Evolutionary conservation across 2,888 invertebrate genomes (phyloP).

Genomic region (Junonia oenone): DNA sequence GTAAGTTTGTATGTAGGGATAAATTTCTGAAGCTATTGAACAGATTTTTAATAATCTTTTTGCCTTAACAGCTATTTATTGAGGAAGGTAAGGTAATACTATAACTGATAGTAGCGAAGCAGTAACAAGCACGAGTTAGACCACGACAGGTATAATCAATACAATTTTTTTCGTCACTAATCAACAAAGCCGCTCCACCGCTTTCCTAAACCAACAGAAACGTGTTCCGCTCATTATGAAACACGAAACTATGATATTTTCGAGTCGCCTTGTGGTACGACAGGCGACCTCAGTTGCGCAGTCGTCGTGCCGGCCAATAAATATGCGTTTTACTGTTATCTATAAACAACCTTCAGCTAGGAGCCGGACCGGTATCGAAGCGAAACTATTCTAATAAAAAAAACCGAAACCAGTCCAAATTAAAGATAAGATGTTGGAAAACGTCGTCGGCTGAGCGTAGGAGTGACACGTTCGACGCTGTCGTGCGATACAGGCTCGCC

Average conservation of each 20-base stretch:
- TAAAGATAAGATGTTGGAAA: slow-evolving; percentile 54
- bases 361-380: slow-evolving; percentile 67
- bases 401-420: slow-evolving; percentile 73
- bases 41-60: no score
- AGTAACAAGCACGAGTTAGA: no score
- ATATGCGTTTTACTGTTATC: slow-evolving; percentile 75
- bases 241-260: slow-evolving; percentile 72
- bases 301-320: slow-evolving; percentile 57
- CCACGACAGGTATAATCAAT: no score
- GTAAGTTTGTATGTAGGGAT: no score
- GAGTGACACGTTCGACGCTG: slow-evolving; percentile 28
- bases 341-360: slow-evolving; percentile 64
- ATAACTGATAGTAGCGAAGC: no score
- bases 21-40: no score
- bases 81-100: no score
- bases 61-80: no score
- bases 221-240: slow-evolving; percentile 75
- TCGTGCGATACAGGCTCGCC: background rate
- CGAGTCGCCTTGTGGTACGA: slow-evolving; percentile 51
- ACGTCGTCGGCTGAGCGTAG: slow-evolving; percentile 45
- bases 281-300: slow-evolving; percentile 61
- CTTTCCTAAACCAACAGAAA: slow-evolving; percentile 54
- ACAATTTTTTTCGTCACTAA: slow-evolving; percentile 26
- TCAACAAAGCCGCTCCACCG: slow-evolving; percentile 48
- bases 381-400: slow-evolving; percentile 76